phyloP scores from a whole-genome alignment of 2,888 invertebrate genomes.

The Himalopsyche anomala region DNA sequence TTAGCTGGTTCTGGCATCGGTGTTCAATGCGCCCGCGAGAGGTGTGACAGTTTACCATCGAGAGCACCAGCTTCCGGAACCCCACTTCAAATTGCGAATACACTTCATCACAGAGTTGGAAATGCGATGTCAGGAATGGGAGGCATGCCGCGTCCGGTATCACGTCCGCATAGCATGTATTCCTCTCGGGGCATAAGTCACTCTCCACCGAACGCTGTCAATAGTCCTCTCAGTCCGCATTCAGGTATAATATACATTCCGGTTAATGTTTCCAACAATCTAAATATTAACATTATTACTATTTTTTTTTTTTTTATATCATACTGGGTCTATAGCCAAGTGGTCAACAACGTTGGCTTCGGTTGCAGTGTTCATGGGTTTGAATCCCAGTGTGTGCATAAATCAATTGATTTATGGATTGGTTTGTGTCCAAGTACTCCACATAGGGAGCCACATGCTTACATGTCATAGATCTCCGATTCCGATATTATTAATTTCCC shows the following conservation, averaged over 20 bases:
- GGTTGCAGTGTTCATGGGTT: no score
- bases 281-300: neutral
- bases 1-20: slow-evolving; percentile 54
- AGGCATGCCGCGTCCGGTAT: neutral
- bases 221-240: slow-evolving; percentile 79
- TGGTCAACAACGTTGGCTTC: no score
- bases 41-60: slow-evolving; percentile 90
- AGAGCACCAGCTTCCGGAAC: neutral
- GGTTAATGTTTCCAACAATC: neutral
- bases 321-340: no score
- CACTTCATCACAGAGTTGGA: neutral
- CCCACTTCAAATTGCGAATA: neutral
- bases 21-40: slow-evolving; percentile 76
- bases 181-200: slow-evolving; percentile 69
- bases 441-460: no score
- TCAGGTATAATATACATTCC: slow-evolving; percentile 70
- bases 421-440: no score
- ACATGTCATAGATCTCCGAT: no score
- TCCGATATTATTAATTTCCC: no score
- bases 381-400: no score
- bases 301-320: no score
- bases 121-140: slow-evolving; percentile 8
- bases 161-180: slow-evolving; percentile 72
- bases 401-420: no score
- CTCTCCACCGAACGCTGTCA: slow-evolving; percentile 69